phyloP scores from a whole-genome alignment of 1,140 invertebrate species.

The Hylyphantes graminicola region DNA sequence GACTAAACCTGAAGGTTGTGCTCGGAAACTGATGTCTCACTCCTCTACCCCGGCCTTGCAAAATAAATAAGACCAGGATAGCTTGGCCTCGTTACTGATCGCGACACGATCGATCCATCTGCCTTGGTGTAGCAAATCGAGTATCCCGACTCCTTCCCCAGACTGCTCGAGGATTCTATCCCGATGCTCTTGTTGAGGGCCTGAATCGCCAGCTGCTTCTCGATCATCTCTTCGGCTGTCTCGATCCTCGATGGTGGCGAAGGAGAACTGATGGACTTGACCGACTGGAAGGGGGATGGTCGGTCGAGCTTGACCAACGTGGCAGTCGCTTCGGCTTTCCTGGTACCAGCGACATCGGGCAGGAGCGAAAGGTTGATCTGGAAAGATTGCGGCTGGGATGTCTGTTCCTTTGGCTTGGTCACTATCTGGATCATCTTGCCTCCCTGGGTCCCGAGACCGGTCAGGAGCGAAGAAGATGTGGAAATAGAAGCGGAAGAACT shows the following conservation, averaged over 20 bases:
- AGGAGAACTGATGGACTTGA: not conserved
- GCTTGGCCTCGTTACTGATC: slow-evolving; percentile 13
- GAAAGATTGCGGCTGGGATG: not conserved
- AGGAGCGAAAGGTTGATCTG: slow-evolving; percentile 29
- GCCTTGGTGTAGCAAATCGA: slow-evolving; percentile 52
- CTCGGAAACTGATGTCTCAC: too few species aligned
- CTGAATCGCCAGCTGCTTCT: slow-evolving; percentile 51
- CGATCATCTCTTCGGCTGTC: slow-evolving; percentile 40
- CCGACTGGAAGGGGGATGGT: not conserved
- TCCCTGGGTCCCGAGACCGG: not conserved
- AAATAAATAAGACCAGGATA: too few species aligned
- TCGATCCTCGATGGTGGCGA: slow-evolving; percentile 19
- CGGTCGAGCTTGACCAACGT: slow-evolving; percentile 39
- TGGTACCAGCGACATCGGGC: slow-evolving; percentile 26
- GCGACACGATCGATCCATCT: slow-evolving; percentile 39
- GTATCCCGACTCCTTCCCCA: slow-evolving; percentile 37
- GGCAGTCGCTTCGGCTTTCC: not conserved
- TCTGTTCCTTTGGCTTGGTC: slow-evolving; percentile 21
- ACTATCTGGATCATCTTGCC: slow-evolving; percentile 40
- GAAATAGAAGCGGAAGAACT: not conserved
- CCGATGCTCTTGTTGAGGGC: slow-evolving; percentile 48
- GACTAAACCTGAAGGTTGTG: too few species aligned
- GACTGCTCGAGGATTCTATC: slow-evolving; percentile 1
- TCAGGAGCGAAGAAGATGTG: slow-evolving; percentile 15
- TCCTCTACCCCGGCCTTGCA: too few species aligned